These are phyloP conservation scores for Plebejus anna DNA, from an alignment of 2,888 invertebrate species.

Conservation along the genomic window DNA sequence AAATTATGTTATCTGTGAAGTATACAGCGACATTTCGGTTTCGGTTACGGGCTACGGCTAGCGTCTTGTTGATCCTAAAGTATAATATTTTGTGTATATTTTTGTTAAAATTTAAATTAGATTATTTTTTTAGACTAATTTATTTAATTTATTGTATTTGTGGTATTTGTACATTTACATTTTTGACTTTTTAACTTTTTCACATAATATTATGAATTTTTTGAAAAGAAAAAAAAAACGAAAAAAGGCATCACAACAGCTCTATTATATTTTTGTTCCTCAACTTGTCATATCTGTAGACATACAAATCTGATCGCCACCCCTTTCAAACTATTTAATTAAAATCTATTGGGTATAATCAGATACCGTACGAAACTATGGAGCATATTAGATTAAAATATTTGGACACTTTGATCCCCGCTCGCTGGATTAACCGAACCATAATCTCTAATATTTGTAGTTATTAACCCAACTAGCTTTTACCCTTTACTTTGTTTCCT, in stretches of 20 bases:
- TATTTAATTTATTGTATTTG: too few species aligned
- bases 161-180: too few species aligned
- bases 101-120: not conserved
- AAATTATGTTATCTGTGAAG: not conserved
- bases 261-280: not conserved
- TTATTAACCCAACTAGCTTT: constrained; percentile 5
- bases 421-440: constrained; percentile 16
- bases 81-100: not conserved
- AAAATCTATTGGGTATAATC: constrained; percentile 64
- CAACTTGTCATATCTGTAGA: not conserved
- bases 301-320: constrained; percentile 36
- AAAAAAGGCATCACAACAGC: not conserved
- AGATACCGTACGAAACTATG: constrained; percentile 48
- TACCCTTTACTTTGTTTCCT: not conserved
- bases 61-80: not conserved
- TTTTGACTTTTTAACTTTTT: not conserved
- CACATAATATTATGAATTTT: too few species aligned
- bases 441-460: constrained; percentile 14
- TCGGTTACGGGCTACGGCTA: not conserved
- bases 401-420: constrained; percentile 28
- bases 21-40: not conserved
- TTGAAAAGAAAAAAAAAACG: not conserved
- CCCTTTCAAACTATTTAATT: constrained; percentile 61
- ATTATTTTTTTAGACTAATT: too few species aligned
- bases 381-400: constrained; percentile 37